Evolutionary conservation across 2,797 vertebrate species (phyloP).

Genomic region (Leucoraja ocellata): DNA sequence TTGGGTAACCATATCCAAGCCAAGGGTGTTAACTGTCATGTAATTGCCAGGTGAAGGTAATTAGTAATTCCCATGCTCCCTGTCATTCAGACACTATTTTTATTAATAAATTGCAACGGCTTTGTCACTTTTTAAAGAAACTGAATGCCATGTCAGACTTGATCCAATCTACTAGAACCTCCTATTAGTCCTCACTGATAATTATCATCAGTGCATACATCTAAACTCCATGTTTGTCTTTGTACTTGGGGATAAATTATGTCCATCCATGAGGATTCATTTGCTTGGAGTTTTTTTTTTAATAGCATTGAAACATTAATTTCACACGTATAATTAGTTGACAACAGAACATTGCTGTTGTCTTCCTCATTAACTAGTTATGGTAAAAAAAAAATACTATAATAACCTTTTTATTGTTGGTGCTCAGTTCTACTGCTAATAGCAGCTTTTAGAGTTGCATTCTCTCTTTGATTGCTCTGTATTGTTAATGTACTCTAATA

Average conservation of each 20-base stretch:
- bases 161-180: background rate
- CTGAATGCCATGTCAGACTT: background rate
- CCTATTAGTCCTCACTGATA: background rate
- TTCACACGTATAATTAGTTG: background rate
- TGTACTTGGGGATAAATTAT: background rate
- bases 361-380: background rate
- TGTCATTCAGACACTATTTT: background rate
- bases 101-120: background rate
- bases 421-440: background rate
- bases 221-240: background rate
- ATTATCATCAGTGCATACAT: background rate
- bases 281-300: background rate
- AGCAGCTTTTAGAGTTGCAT: background rate
- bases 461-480: background rate
- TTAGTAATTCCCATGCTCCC: background rate
- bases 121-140: background rate
- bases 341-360: background rate
- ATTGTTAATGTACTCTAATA: background rate
- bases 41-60: background rate
- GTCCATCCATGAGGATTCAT: background rate
- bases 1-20: too few relatives aligned
- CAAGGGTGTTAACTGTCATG: background rate
- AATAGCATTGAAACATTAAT: background rate
- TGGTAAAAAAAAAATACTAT: background rate
- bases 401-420: background rate